Evolutionary conservation across 2,888 invertebrate species (phyloP).

Genomic region (Perizoma affinitatum): DNA sequence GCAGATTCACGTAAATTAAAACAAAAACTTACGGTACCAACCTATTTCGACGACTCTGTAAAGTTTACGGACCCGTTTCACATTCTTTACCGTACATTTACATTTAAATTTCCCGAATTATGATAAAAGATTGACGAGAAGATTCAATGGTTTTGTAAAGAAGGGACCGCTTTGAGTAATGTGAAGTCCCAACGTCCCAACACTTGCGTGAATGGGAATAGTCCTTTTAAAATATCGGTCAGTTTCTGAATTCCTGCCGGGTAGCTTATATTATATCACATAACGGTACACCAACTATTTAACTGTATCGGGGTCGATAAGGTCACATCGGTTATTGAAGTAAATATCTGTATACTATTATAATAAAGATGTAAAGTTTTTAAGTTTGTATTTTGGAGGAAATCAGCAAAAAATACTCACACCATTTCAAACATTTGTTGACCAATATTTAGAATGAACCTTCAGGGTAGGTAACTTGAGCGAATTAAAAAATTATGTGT

Average conservation of each 20-base stretch:
- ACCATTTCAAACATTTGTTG: no score
- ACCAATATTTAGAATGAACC: no score
- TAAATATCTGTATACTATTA: no score
- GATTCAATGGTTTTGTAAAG: constrained; percentile 25
- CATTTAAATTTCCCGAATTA: constrained; percentile 33
- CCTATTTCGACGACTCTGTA: constrained; percentile 29
- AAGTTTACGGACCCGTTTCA: constrained; percentile 25
- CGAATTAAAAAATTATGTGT: no score
- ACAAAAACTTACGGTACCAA: constrained; percentile 31
- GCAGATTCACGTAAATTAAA: constrained; percentile 35
- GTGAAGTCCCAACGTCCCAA: constrained; percentile 3
- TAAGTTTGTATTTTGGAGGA: no score
- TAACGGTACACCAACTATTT: not conserved
- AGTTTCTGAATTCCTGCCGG: constrained; percentile 12
- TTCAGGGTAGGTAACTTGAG: no score
- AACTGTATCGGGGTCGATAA: no score
- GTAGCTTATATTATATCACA: constrained; percentile 1
- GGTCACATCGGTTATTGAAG: no score
- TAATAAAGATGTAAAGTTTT: no score
- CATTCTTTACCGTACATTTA: constrained; percentile 39
- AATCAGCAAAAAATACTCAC: no score
- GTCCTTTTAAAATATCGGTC: constrained; percentile 25
- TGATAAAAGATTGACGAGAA: constrained; percentile 37
- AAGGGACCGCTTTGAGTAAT: constrained; percentile 9
- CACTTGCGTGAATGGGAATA: constrained; percentile 1